These are phyloP conservation scores for Sigmodon hispidus DNA, from an alignment of 2,113 vertebrate species.

Conservation along the genomic window DNA sequence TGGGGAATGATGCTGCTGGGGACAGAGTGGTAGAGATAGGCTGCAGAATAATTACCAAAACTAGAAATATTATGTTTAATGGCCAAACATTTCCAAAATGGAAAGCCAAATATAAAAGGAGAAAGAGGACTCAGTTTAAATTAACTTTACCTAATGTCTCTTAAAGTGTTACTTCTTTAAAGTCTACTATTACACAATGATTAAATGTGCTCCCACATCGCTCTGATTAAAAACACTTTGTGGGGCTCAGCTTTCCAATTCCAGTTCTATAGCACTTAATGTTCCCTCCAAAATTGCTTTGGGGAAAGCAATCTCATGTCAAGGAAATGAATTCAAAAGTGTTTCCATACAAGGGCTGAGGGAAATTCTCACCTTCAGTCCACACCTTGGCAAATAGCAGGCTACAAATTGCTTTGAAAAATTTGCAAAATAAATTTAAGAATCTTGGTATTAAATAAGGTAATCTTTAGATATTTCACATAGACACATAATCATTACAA, in stretches of 20 bases:
- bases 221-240: slow-evolving; percentile 75
- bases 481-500: slow-evolving; percentile 50
- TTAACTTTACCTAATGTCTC: slow-evolving; percentile 60
- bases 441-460: slow-evolving; percentile 39
- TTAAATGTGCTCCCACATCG: slow-evolving; percentile 65
- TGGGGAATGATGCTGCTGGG: neutral
- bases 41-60: slow-evolving; percentile 7
- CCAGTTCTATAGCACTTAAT: slow-evolving; percentile 67
- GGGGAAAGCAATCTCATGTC: slow-evolving; percentile 68
- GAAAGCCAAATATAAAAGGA: slow-evolving; percentile 44
- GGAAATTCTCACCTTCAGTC: slow-evolving; percentile 62
- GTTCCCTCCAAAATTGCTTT: slow-evolving; percentile 77
- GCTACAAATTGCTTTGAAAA: slow-evolving; percentile 69
- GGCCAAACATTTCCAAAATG: slow-evolving; percentile 42
- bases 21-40: neutral
- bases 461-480: slow-evolving; percentile 49
- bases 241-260: slow-evolving; percentile 64
- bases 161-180: slow-evolving; percentile 67
- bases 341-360: slow-evolving; percentile 49
- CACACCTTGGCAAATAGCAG: slow-evolving; percentile 55
- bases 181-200: slow-evolving; percentile 61
- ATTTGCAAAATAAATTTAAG: slow-evolving; percentile 62
- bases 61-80: slow-evolving; percentile 46
- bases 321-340: slow-evolving; percentile 73
- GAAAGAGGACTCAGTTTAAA: slow-evolving; percentile 56